Evolutionary conservation across 2,888 invertebrate genomes (phyloP).

Genomic region (Luperina testacea): DNA sequence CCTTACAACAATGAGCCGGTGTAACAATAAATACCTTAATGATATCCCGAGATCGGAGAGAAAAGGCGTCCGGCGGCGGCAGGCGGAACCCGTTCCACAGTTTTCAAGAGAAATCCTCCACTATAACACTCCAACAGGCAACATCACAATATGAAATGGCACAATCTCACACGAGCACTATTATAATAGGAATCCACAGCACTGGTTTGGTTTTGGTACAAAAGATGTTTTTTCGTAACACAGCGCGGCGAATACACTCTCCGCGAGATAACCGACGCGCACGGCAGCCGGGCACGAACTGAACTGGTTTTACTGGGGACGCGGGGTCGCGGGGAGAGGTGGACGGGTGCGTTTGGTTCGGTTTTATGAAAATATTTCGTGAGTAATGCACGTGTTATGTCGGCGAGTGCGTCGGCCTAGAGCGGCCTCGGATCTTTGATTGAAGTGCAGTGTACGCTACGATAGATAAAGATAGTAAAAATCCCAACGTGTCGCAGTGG

Average conservation of each 20-base stretch:
- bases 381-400: slow-evolving; percentile 90
- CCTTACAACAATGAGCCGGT: slow-evolving; percentile 89
- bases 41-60: slow-evolving; percentile 89
- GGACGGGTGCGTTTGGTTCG: slow-evolving; percentile 88
- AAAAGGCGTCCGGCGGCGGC: slow-evolving; percentile 87
- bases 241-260: slow-evolving; percentile 78
- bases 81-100: slow-evolving; percentile 85
- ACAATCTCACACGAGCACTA: slow-evolving; percentile 88
- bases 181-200: slow-evolving; percentile 85
- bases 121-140: slow-evolving; percentile 83
- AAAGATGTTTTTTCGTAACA: slow-evolving; percentile 87
- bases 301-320: slow-evolving; percentile 86
- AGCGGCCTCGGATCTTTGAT: slow-evolving; percentile 87
- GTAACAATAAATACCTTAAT: slow-evolving; percentile 91
- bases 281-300: slow-evolving; percentile 89
- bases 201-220: slow-evolving; percentile 86
- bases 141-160: slow-evolving; percentile 86
- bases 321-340: slow-evolving; percentile 76
- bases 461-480: slow-evolving; percentile 81
- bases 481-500: slow-evolving; percentile 68
- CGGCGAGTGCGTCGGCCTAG: slow-evolving; percentile 88
- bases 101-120: slow-evolving; percentile 88
- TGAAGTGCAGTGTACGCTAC: slow-evolving; percentile 80
- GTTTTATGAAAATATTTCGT: slow-evolving; percentile 90
- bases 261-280: slow-evolving; percentile 81